Evolutionary conservation across 2,113 vertebrate species (phyloP), one percentile per base, ranked within the genome.

Genomic region (Etheostoma spectabile): DNA sequence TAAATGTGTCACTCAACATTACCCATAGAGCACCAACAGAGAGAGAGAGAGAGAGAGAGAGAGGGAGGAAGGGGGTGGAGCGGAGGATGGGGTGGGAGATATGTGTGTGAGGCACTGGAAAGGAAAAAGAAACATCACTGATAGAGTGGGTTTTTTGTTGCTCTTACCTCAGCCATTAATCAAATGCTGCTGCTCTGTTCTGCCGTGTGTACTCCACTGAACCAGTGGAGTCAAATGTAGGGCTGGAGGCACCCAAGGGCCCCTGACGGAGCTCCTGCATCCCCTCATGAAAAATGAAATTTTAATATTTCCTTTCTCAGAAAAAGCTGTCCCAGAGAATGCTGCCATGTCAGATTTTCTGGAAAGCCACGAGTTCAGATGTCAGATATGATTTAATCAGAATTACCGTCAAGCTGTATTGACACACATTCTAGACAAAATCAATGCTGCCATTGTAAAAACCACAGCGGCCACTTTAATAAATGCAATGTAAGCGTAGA

Each of bases 1-100:
- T 94, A 94, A 93, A 93, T 73, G 84, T 92, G 92, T 94, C 94
- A 93, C 93, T 94, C 59, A 85, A 93, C 89, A 94, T 95, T 93
- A 94, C 84, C 85, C 89, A 91, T 84, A 86, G 77, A 87, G 63
- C 88, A 86, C 83, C 66, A 77, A 33, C 42, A 66, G 61, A 89
- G 82, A 86, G 79, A 60, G 38, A 38, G 35, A 38, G 35, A 10
- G 38, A 78, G 65, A 48, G 51, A 59, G 70, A 52, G 79, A 80
- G 61, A 48, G 55, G 49, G 70, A 52, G 68, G 68, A 53, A 38
- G 65, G 57, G 57, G 11, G 60, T 57, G 13, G 10, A 56, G 74
- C 13, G 60, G 64, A 80, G 60, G 71, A 45, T 16, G 59, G 66
- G 8, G 64, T 24, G 46, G 55, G 51, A 38, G 59, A 70, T 73